These are phyloP conservation scores for Buceros bicornis DNA, from an alignment of 2,797 vertebrate species.

Conservation along the genomic window DNA sequence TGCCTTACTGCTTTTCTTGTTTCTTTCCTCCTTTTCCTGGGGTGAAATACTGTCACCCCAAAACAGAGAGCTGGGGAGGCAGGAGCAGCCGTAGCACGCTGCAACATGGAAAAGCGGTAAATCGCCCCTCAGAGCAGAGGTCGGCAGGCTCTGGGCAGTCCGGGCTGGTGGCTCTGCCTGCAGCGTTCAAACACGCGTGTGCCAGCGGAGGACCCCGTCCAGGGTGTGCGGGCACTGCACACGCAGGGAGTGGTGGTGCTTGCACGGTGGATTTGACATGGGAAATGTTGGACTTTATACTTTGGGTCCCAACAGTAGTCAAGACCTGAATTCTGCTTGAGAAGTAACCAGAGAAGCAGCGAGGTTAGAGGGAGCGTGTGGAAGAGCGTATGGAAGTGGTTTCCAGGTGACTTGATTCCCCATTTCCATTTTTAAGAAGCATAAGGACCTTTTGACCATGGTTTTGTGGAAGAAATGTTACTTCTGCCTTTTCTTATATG, in stretches of 20 bases:
- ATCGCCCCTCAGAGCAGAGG: neutral
- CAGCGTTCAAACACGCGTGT: neutral
- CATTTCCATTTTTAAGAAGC: neutral
- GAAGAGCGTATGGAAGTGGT: neutral
- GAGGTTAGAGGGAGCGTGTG: neutral
- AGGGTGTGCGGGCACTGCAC: neutral
- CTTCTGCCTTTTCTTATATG: neutral
- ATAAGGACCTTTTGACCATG: neutral
- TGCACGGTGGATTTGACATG: fast-evolving
- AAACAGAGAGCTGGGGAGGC: neutral
- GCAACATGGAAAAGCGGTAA: neutral
- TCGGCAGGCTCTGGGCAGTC: neutral
- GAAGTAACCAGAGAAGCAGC: neutral
- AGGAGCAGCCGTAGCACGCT: neutral
- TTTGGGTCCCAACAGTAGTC: neutral
- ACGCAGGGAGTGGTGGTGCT: neutral
- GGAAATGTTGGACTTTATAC: neutral
- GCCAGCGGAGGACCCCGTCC: neutral
- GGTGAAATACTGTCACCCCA: neutral
- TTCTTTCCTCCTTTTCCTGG: neutral
- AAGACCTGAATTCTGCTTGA: neutral
- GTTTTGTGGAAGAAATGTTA: neutral
- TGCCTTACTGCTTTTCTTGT: neutral
- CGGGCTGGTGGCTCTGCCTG: neutral
- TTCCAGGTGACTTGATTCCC: neutral